Conservation (phyloP, 2,113 vertebrate genomes). For the Gobiocypris rarus region DNA sequence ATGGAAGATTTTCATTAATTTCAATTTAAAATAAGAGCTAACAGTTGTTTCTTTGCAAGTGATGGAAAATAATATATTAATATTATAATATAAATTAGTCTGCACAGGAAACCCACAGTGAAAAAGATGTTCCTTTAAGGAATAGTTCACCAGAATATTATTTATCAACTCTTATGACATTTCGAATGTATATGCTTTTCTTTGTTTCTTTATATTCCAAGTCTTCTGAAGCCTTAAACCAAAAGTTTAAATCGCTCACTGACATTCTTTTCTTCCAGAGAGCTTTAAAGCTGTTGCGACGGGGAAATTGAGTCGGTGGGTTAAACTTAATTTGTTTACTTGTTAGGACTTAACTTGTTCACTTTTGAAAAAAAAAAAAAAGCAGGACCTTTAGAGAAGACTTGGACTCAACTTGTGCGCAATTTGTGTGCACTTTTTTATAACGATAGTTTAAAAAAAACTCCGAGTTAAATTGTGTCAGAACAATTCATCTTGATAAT, state of each 20-base stretch:
- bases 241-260: background rate
- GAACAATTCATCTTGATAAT: no score
- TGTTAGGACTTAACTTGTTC: background rate
- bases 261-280: no score
- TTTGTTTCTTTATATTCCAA: background rate
- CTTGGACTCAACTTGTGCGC: background rate
- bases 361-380: background rate
- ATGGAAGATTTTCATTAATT: background rate
- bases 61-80: background rate
- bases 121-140: background rate
- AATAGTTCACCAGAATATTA: background rate
- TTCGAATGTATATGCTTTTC: background rate
- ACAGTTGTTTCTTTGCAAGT: conserved; percentile 2
- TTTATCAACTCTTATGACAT: background rate
- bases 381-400: background rate
- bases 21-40: conserved; percentile 3
- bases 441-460: no score
- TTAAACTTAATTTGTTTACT: background rate
- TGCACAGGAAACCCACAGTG: background rate
- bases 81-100: background rate
- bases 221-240: background rate
- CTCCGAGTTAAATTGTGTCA: no score
- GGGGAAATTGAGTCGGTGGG: background rate
- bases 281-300: background rate
- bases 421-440: no score